Conservation (phyloP, 92 coral and sea anemone species). For the Virgularia gustaviana region DNA sequence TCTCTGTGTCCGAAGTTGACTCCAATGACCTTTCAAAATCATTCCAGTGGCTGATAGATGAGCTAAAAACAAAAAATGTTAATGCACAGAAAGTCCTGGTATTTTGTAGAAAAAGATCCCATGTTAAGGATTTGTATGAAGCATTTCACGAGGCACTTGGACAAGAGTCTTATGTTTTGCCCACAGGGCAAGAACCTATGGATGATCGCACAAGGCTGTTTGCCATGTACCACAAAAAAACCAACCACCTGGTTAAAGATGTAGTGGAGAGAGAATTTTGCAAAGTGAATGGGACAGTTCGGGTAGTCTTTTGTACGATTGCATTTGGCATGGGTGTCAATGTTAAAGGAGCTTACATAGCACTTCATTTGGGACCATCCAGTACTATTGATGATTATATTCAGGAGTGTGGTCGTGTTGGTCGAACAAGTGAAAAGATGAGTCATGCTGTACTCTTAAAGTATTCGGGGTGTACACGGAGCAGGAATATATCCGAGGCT, state of each 20-base stretch:
- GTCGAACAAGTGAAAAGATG: constrained; percentile 3
- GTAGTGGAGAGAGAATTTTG: constrained; percentile 44
- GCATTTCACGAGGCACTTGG: constrained; percentile 22
- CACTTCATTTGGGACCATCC: constrained; percentile 43
- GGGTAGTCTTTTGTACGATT: constrained; percentile 51
- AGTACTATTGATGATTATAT: constrained; percentile 30
- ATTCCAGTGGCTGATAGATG: constrained; percentile 45
- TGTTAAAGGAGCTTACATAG: constrained; percentile 41
- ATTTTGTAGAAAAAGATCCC: constrained; percentile 20
- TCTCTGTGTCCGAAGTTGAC: constrained; percentile 29
- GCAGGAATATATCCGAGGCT: constrained; percentile 2
- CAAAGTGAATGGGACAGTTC: constrained; percentile 31
- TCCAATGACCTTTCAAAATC: constrained; percentile 22
- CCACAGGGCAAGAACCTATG: constrained; percentile 20
- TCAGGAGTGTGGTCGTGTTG: constrained; percentile 47
- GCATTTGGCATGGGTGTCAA: constrained; percentile 36
- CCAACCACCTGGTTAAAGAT: constrained; percentile 26
- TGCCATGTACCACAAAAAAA: constrained; percentile 54
- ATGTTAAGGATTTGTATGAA: constrained; percentile 10
- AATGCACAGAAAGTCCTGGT: constrained; percentile 39
- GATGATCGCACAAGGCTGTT: constrained; percentile 43
- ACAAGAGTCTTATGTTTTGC: constrained; percentile 15
- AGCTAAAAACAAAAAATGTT: constrained; percentile 21
- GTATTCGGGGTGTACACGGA: constrained; percentile 22
- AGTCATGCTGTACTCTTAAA: constrained; percentile 52